Base-by-base conservation (phyloP, 2,113 vertebrate genomes). In the Seriola dumerili region DNA sequence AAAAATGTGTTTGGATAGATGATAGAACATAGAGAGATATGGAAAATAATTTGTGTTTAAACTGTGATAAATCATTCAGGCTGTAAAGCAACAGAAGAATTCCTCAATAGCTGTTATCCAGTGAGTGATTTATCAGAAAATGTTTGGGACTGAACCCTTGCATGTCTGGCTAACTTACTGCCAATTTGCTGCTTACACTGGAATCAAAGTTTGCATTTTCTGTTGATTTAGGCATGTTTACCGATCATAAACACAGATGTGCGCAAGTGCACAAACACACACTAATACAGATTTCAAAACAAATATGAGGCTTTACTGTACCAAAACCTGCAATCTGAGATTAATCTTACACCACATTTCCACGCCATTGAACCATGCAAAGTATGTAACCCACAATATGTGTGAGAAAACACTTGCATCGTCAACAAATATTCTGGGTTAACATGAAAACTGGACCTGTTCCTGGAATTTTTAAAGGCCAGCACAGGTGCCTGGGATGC, bases 141-240 rank as follows among this genome's bases (percentile, higher is more conserved):
- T 17, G 13, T 79, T 68, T 36, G 64, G 65, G 54, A 76, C 32
- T 29, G 32, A 72, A 44, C 68, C 58, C 5, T 55, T 74, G 42
- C 67, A 70, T 48, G 68, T 81, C 58, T 61, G 40, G 34, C 44
- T 61, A 69, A 14, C 34, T 72, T 4, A 19, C 55, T 6, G 61
- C 72, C 57, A 88, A 73, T 40, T 32, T 55, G 25, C 63, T 85
- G 77, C 85, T 89, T 85, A 86, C 50, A 52, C 17, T 80, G 77
- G 81, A 89, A 66, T 64, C 66, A 16, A 36, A 76, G n/a, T 77
- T 70, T 75, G 61, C 42, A 7, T 78, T 70, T 63, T 85, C 23
- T 74, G 76, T 86, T 86, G 75, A 83, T 84, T 79, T 81, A 79
- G 54, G 65, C 62, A 4, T 79, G 62, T 77, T 87, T 83, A 70